phyloP scores from a whole-genome alignment of 2,888 invertebrate species.

The Agrochola lota region DNA sequence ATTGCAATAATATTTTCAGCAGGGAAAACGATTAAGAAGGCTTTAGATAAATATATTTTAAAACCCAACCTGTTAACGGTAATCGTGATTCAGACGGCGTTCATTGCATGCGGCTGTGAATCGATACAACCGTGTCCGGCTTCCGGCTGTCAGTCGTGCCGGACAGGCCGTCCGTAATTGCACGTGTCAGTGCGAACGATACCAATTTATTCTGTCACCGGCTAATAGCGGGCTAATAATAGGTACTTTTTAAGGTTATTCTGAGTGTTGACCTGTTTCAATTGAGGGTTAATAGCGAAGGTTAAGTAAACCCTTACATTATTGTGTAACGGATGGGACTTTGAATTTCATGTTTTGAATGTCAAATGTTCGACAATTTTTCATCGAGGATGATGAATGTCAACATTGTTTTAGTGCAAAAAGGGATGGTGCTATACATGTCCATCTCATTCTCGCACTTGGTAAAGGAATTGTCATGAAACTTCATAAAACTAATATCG shows the following conservation, averaged over 20 bases:
- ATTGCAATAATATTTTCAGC: not conserved
- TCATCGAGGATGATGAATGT: not conserved
- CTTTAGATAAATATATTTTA: constrained; percentile 8
- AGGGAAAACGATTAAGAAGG: not conserved
- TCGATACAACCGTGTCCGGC: constrained; percentile 59
- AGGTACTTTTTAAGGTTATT: constrained; percentile 30
- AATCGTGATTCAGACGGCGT: constrained; percentile 55
- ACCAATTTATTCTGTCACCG: constrained; percentile 56
- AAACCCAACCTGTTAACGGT: constrained; percentile 47
- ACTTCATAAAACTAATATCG: not conserved
- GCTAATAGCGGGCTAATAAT: constrained; percentile 44
- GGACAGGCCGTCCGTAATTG: constrained; percentile 55
- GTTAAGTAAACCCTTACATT: not conserved
- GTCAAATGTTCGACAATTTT: not conserved
- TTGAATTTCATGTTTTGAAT: not conserved
- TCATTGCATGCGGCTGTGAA: constrained; percentile 57
- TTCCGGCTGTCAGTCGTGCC: constrained; percentile 53
- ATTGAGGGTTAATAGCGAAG: constrained; percentile 6
- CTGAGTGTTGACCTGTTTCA: constrained; percentile 23
- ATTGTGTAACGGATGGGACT: not conserved
- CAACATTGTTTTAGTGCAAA: no score
- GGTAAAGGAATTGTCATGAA: not conserved
- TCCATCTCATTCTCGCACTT: not conserved
- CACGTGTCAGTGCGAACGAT: constrained; percentile 52
- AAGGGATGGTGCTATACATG: not conserved